phyloP scores from a whole-genome alignment of 2,888 invertebrate species.

The Sminthurinus aureus region DNA sequence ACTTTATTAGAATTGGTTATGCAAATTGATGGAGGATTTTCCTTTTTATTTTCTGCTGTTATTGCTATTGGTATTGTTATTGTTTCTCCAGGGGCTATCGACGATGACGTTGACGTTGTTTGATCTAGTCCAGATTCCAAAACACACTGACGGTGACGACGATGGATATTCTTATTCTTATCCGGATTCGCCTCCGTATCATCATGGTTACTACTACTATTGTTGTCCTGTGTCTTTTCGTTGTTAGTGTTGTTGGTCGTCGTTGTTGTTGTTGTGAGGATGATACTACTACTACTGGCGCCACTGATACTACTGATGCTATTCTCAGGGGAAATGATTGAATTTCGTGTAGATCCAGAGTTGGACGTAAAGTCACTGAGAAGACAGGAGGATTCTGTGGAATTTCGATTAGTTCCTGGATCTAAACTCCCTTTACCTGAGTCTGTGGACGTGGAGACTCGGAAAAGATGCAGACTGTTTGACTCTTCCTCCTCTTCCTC shows the following conservation, averaged over 20 bases:
- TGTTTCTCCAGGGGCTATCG: background rate
- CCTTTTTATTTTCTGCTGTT: background rate
- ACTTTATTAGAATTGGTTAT: conserved; percentile 23
- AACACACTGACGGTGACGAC: conserved; percentile 26
- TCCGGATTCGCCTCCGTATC: background rate
- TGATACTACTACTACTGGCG: conserved; percentile 3
- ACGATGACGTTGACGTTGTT: conserved; percentile 4
- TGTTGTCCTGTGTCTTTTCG: background rate
- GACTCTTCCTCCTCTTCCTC: background rate
- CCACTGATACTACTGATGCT: conserved; percentile 14
- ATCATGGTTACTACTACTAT: background rate
- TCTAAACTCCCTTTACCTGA: conserved; percentile 60
- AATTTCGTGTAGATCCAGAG: conserved; percentile 53
- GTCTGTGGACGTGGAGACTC: conserved; percentile 57
- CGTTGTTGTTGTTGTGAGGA: conserved; percentile 14
- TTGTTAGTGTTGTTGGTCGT: background rate
- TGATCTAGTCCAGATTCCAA: background rate
- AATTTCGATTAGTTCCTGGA: conserved; percentile 59
- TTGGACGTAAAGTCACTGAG: conserved; percentile 50
- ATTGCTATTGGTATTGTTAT: background rate
- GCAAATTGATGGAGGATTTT: conserved; percentile 28
- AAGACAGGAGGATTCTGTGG: conserved; percentile 58
- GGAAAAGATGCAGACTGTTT: conserved; percentile 19
- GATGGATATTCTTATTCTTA: conserved; percentile 4
- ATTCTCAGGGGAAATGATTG: conserved; percentile 58